Base-by-base conservation (phyloP, 2,888 invertebrate genomes). In the Plagiodera versicolora region DNA sequence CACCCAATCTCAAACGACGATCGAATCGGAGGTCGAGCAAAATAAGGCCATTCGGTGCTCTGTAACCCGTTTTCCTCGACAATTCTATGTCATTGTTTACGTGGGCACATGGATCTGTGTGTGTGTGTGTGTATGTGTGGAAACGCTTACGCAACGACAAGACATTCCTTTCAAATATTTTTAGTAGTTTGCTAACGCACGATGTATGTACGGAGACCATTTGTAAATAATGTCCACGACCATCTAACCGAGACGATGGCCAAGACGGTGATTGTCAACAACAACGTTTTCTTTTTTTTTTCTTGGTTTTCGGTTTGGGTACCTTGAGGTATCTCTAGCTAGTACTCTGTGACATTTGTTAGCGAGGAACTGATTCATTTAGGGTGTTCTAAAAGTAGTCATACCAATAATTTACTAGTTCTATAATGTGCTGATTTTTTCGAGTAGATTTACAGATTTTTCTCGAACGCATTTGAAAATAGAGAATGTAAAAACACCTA, bases 11-110 rank as follows among this genome's bases (percentile, higher is more conserved):
- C 60, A 63, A 68, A 64, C 67, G 72, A 72, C 71, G 76, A 77
- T 76, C 74, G 73, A 72, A 76, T 75, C 75, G 77, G 77, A 77
- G 77, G 77, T 77, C 77, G 74, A 72, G 71, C 70, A 72, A 75
- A 77, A 77, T 78, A 78, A 78, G 78, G 78, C 78, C 78, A 78
- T 67, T 69, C 66, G 68, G 71, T 69, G 74, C 72, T 73, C 68
- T 60, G 62, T 75, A 77, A 78, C 77, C 77, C 75, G 78, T 77
- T 78, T 78, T 78, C 78, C 78, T 78, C 78, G 78, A 74, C 74
- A 69, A 71, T 71, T 71, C 72, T 71, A 70, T 70, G 71, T 75
- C 75, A 78, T 78, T 78, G 78, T 78, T 78, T 76, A 77, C 76
- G 76, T 77, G 77, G 75, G 76, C 75, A 72, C 67, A 71, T 67